Base-by-base conservation (phyloP, 2,888 invertebrate species). In the Frankliniella fusca region DNA sequence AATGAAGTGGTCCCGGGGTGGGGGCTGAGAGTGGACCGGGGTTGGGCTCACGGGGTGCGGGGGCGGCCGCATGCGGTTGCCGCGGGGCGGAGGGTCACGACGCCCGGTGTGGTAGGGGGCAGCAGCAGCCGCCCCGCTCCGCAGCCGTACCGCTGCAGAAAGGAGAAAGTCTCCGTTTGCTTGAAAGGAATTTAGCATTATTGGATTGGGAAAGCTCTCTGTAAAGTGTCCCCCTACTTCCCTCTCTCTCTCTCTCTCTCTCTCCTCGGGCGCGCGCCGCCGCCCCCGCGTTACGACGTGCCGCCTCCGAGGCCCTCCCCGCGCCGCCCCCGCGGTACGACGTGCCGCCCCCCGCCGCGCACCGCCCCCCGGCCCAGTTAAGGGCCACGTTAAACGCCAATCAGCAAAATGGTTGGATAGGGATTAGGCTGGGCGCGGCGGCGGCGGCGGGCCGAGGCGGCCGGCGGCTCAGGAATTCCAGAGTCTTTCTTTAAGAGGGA, bases 361-460 rank as follows among this genome's bases (percentile, higher is more conserved):
- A n/a, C n/a, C n/a, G n/a, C 54, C 7, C 12, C 54, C 54, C 12
- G 54, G 15, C 3, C 54, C 70, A 20, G 70, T 70, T 70, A 70
- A 9, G 70, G 70, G 3, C 23, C 70, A 70, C 70, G 70, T 76
- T 76, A 27, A 76, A 76, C 70, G 70, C 70, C 70, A 76, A 76
- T 76, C 70, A 76, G 70, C 23, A 27, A 27, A 76, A 76, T 76
- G 27, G 70, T 76, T 10, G 27, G 70, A 76, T 12, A 76, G 27
- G 23, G 70, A n/a, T 7, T 23, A 23, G 70, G 65, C n/a, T 50
- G 65, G n/a, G 8, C 2, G 61, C 54, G 54, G 54, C 54, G 54
- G 54, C 54, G 54, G 12, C 18, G 61, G 61, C 61, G 61, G 15
- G 15, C 61, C 38, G 38, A 5, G 38, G 3, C 38, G 38, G 38